phyloP scores from a whole-genome alignment of 2,113 vertebrate species.

The Trachemys scripta region DNA sequence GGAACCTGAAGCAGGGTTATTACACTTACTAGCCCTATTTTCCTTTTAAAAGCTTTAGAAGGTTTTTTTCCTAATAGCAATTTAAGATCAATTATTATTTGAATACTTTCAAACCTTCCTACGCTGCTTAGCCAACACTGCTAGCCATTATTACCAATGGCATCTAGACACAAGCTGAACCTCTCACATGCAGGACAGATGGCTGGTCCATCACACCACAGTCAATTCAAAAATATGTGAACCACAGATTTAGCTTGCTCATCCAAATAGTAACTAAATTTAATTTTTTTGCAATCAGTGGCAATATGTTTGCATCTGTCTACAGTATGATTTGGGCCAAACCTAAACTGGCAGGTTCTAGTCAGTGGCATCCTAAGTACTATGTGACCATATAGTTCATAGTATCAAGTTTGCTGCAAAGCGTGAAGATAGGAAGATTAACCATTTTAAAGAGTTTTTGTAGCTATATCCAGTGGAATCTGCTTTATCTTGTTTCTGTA shows the following conservation, averaged over 20 bases:
- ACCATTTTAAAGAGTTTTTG: background rate
- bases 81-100: conserved; percentile 41
- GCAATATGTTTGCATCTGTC: conserved; percentile 74
- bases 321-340: conserved; percentile 62
- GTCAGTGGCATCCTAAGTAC: conserved; percentile 9
- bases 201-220: conserved; percentile 56
- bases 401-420: background rate
- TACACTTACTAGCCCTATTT: background rate
- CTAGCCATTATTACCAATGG: conserved; percentile 41
- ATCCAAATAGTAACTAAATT: conserved; percentile 73
- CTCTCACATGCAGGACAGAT: conserved; percentile 68
- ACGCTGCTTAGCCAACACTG: conserved; percentile 11
- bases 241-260: conserved; percentile 55
- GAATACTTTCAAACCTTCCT: conserved; percentile 45
- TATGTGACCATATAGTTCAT: background rate
- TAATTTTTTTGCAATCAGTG: conserved; percentile 67
- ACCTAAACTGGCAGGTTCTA: conserved; percentile 56
- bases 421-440: background rate
- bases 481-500: background rate
- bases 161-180: background rate
- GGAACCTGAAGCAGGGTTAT: conserved; percentile 22
- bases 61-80: background rate
- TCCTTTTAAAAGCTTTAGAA: conserved; percentile 35
- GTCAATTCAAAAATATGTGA: conserved; percentile 71
- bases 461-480: background rate